Percentiles rank a stretch among this genome's conserved stretches.
These are phyloP conservation scores for Grallaria varia DNA, from an alignment of 2,113 vertebrate genomes.

Conservation along the genomic window DNA sequence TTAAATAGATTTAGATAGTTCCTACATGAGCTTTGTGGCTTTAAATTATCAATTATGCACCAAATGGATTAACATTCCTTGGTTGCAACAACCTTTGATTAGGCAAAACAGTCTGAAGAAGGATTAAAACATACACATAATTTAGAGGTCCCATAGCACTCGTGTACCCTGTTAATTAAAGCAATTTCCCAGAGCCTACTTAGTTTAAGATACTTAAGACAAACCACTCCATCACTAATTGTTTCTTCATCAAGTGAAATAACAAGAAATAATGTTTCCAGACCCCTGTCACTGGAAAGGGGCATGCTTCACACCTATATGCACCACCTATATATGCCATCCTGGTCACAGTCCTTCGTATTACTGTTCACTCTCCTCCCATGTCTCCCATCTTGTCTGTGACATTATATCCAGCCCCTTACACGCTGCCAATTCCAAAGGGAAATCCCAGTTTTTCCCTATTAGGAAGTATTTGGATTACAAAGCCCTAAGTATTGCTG, in stretches of 20 bases:
- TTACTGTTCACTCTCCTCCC: not conserved
- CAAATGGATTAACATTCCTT: not conserved
- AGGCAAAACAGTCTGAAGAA: not conserved
- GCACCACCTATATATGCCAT: fast-evolving
- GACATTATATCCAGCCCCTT: not conserved
- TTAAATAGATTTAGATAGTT: not conserved
- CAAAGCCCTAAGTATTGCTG: not conserved
- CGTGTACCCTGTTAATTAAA: not conserved
- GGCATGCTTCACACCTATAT: not conserved
- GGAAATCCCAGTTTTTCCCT: not conserved
- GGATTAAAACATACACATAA: not conserved
- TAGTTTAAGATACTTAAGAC: not conserved
- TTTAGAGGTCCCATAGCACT: not conserved
- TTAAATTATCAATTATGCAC: not conserved
- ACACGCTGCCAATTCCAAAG: not conserved
- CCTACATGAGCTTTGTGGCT: not conserved
- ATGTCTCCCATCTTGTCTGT: not conserved
- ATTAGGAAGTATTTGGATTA: not conserved
- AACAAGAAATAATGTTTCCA: not conserved
- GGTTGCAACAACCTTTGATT: not conserved
- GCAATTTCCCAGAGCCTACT: not conserved
- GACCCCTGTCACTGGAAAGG: not conserved
- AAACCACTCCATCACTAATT: not conserved
- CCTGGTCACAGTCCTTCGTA: not conserved
- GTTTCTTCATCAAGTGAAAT: not conserved